Evolutionary conservation across 2,113 vertebrate genomes (phyloP), one percentile per base, ranked within the genome.

Genomic region (Otis tarda): DNA sequence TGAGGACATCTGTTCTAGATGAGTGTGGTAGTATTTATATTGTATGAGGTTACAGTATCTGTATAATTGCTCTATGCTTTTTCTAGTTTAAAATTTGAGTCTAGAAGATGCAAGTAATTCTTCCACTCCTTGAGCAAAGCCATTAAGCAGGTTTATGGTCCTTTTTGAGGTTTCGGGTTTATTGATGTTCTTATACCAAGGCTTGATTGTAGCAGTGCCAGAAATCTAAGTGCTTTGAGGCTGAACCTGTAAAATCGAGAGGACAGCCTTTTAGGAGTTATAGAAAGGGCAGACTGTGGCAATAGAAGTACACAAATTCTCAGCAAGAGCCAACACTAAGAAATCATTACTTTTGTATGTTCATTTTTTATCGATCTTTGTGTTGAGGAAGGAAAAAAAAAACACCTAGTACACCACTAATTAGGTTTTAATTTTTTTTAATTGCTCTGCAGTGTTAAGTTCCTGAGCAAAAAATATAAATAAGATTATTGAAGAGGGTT

Each of bases 321-420:
- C 83, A 91, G 68, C n/a, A 52, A 33, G 35, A 79, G 59, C n/a
- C 64, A 45, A 65, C 88, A 9, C 18, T 6, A 5, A 61, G 17
- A 55, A 83, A 49, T 35, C 9, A 28, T 53, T 70, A 15, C 21
- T 50, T 65, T 87, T 61, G 43, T 88, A 14, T 57, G 25, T 47
- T 91, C 3, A 18, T 59, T 83, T 97, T 52, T 77, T 95, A 92
- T 89, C 86, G 63, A 1, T 83, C 52, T 27, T 81, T 94, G 31
- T 61, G 35, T 83, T 93, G 47, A 85, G 28, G 71, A 94, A 97
- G 87, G 82, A 91, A 70, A 95, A 90, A 95, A 95, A 90, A 95
- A 92, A 91, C 50, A 80, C 52, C 20, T 78, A 27, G n/a, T 85
- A 20, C 43, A 80, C 75, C 63, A 93, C 89, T 94, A 88, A 93